Conservation (phyloP, 1,140 invertebrate species). For the Cheumatopsyche charites region DNA sequence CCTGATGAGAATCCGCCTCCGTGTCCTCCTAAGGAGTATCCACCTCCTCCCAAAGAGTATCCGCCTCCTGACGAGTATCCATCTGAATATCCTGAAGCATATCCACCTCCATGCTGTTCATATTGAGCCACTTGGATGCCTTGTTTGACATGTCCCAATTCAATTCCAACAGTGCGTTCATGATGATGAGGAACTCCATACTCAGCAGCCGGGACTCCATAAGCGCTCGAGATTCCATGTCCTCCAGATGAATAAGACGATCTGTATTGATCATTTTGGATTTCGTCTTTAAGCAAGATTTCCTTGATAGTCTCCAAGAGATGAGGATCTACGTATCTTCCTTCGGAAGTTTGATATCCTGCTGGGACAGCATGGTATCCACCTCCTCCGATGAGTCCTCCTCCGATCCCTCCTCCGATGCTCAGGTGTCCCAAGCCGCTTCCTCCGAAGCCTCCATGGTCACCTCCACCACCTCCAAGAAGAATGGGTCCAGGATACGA, state of each 20-base stretch:
- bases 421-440: slow-evolving; percentile 51
- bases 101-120: slow-evolving; percentile 57
- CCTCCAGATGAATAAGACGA: slow-evolving; percentile 50
- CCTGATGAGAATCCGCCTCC: slow-evolving; percentile 50
- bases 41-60: slow-evolving; percentile 50
- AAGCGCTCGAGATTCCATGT: slow-evolving; percentile 61
- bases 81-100: slow-evolving; percentile 51
- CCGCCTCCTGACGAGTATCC: slow-evolving; percentile 52
- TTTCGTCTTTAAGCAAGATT: slow-evolving; percentile 80
- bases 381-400: slow-evolving; percentile 54
- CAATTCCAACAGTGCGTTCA: slow-evolving; percentile 67
- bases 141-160: slow-evolving; percentile 68
- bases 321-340: slow-evolving; percentile 76
- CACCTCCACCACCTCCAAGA: slow-evolving; percentile 51
- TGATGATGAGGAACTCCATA: slow-evolving; percentile 63
- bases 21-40: slow-evolving; percentile 51
- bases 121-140: slow-evolving; percentile 72
- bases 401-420: slow-evolving; percentile 53
- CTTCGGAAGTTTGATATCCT: slow-evolving; percentile 76
- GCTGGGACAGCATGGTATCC: slow-evolving; percentile 70
- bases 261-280: slow-evolving; percentile 62
- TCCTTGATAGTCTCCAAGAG: slow-evolving; percentile 81
- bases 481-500: slow-evolving; percentile 44
- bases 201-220: slow-evolving; percentile 63
- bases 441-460: slow-evolving; percentile 47